A percentile compares a stretch with the other conserved stretches of the same genome.
phyloP scores from a whole-genome alignment of 2,888 invertebrate species.

The Conistra vaccinii region DNA sequence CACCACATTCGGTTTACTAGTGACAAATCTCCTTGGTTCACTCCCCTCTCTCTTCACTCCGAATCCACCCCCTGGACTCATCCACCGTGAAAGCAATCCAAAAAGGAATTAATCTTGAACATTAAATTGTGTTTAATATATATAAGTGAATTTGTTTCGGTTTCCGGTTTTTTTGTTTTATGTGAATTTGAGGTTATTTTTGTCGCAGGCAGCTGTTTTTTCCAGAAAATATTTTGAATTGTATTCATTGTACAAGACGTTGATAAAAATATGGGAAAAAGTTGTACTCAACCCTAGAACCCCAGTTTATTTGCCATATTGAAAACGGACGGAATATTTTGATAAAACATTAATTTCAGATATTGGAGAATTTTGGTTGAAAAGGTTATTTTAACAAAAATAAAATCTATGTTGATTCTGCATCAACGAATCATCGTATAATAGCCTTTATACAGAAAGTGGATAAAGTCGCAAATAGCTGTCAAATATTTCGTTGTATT shows the following conservation, averaged over 20 bases:
- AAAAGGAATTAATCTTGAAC: slow-evolving; percentile 62
- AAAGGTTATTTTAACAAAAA: neutral
- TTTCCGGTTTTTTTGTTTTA: slow-evolving; percentile 17
- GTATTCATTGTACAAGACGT: neutral
- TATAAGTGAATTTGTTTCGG: slow-evolving; percentile 36
- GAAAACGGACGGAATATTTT: no score
- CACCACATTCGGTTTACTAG: slow-evolving; percentile 12
- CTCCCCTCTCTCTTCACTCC: slow-evolving; percentile 11
- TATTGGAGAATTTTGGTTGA: no score
- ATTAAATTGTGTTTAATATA: slow-evolving; percentile 44
- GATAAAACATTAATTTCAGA: no score
- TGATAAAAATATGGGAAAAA: neutral
- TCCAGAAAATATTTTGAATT: neutral
- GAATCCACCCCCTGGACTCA: slow-evolving; percentile 32
- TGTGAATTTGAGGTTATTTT: neutral
- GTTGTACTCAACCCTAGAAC: neutral
- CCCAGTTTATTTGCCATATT: no score
- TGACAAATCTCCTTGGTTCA: slow-evolving; percentile 10
- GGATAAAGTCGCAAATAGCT: no score
- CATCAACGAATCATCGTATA: neutral
- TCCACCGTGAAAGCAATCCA: slow-evolving; percentile 38
- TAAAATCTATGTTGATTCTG: neutral
- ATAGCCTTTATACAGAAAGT: no score
- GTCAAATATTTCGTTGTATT: no score
- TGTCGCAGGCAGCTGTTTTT: no score